These are phyloP conservation scores for Gymnorhina tibicen DNA, from an alignment of 2,113 vertebrate species.

Conservation along the genomic window DNA sequence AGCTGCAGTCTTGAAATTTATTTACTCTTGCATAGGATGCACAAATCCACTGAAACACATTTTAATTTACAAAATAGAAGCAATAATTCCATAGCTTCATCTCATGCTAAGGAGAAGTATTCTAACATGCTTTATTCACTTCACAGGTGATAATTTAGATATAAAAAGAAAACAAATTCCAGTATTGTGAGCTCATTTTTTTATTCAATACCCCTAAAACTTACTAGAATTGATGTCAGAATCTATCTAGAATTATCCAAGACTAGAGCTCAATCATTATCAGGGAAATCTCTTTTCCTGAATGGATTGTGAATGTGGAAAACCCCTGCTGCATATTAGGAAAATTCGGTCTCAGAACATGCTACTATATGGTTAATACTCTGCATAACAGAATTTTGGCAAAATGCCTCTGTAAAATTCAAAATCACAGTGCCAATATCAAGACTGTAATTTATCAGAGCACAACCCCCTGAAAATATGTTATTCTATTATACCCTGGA, in stretches of 20 bases:
- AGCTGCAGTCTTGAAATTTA: neutral
- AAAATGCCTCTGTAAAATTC: neutral
- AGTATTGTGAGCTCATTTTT: neutral
- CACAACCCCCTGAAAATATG: neutral
- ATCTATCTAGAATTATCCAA: neutral
- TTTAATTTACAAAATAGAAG: neutral
- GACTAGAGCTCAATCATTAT: neutral
- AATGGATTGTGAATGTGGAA: neutral
- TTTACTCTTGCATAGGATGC: neutral
- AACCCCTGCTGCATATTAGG: neutral
- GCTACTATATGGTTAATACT: neutral
- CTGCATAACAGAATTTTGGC: neutral
- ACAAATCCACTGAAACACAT: neutral
- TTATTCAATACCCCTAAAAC: neutral
- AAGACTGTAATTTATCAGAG: neutral
- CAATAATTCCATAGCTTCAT: neutral
- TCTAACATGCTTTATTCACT: neutral
- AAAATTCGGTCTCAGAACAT: neutral
- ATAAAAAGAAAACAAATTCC: neutral
- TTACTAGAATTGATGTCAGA: neutral
- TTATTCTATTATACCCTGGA: neutral
- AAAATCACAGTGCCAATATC: neutral
- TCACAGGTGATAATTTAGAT: neutral
- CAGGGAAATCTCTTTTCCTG: neutral
- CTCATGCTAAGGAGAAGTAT: neutral